These are phyloP conservation scores for Thalassaphorura encarpata DNA, from an alignment of 1,140 invertebrate species.

Conservation along the genomic window DNA sequence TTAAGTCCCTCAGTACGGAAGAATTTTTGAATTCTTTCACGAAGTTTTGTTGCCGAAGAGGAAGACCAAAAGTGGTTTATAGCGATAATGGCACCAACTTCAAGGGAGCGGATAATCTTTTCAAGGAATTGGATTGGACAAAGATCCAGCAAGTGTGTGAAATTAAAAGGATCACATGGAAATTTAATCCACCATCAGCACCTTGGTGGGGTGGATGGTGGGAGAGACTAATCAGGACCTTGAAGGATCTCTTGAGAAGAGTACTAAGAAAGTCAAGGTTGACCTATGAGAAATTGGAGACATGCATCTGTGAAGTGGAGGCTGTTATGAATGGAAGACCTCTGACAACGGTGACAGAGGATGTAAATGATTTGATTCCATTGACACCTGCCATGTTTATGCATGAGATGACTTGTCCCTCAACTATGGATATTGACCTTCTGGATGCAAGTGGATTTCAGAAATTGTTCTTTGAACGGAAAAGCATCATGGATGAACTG, in stretches of 20 bases:
- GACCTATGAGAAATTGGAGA: neutral
- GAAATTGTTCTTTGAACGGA: neutral
- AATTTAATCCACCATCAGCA: conserved; percentile 35
- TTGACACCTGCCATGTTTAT: conserved; percentile 13
- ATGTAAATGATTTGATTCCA: conserved; percentile 1
- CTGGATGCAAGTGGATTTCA: neutral
- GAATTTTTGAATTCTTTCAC: conserved; percentile 29
- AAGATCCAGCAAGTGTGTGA: conserved; percentile 12
- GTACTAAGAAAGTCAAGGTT: neutral
- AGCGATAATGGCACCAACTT: conserved; percentile 37
- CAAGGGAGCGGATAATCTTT: conserved; percentile 24
- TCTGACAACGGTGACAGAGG: conserved; percentile 6
- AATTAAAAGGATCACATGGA: conserved; percentile 34
- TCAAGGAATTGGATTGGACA: conserved; percentile 28
- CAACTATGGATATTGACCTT: too few relatives aligned
- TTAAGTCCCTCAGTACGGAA: conserved; percentile 25
- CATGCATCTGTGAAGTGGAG: neutral
- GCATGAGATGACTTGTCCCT: neutral
- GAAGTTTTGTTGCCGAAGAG: conserved; percentile 30
- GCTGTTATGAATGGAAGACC: conserved; percentile 5
- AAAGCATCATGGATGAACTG: neutral
- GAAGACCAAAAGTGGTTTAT: conserved; percentile 28
- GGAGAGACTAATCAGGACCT: conserved; percentile 32
- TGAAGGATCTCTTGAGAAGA: conserved; percentile 34
- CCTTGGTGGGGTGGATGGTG: conserved; percentile 17